phyloP scores from a whole-genome alignment of 2,888 invertebrate genomes.

The Theretra japonica region DNA sequence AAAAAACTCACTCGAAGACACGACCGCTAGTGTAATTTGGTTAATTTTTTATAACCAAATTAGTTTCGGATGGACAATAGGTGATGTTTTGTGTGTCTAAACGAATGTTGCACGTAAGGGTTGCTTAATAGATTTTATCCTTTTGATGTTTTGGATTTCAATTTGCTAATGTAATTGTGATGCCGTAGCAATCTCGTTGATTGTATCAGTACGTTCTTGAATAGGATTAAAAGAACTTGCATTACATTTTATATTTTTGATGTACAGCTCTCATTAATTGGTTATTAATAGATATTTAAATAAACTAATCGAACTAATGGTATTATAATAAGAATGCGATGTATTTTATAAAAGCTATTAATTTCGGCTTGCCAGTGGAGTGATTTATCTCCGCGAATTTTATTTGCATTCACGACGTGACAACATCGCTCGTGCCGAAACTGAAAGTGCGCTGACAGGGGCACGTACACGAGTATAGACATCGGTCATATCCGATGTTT shows the following conservation, averaged over 20 bases:
- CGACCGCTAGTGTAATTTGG: conserved; percentile 44
- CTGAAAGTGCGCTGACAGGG: conserved; percentile 65
- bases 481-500: conserved; percentile 33
- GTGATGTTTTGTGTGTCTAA: conserved; percentile 9
- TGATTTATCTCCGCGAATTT: not conserved
- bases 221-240: not conserved
- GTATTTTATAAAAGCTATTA: not conserved
- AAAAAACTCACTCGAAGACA: conserved; percentile 46
- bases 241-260: not conserved
- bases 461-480: conserved; percentile 48
- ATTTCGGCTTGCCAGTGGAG: not conserved
- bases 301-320: too few relatives aligned
- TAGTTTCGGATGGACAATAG: conserved; percentile 37
- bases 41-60: conserved; percentile 42
- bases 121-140: conserved; percentile 11
- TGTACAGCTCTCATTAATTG: not conserved
- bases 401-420: conserved; percentile 37
- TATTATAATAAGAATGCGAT: not conserved
- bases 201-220: not conserved
- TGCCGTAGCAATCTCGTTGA: not conserved
- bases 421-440: conserved; percentile 64
- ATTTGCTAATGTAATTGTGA: conserved; percentile 10
- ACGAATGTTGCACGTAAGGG: not conserved
- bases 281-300: not conserved
- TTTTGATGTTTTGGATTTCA: conserved; percentile 7